Evolutionary conservation across 2,888 invertebrate genomes (phyloP), one percentile per base, ranked within the genome.

Genomic region (Drosophila barbarae): DNA sequence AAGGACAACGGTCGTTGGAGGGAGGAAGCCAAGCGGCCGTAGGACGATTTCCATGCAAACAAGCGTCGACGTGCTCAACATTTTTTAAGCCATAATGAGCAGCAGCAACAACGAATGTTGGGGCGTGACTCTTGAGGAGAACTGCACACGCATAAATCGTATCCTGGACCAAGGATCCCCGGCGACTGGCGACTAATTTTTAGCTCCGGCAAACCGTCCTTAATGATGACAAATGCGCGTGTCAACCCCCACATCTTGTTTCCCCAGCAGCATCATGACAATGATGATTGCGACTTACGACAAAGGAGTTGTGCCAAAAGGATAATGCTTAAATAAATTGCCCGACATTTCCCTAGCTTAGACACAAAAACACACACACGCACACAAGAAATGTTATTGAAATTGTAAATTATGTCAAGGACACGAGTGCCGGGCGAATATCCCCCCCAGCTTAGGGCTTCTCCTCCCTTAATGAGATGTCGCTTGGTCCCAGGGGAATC

Each of bases 391-490:
- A 68, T 76, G 73, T 76, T 81, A 85, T 81, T 85, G 80, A 81
- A 81, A 85, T 79, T 76, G 73, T 85, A 81, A 85, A 85, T 77
- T 54, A 85, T 81, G 84, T 83, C 80, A 85, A 83, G 80, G 84
- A 80, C 85, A 77, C 69, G 65, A 83, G 70, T 69, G 68, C 64
- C 63, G 10, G 36, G 46, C 30, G 12, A 26, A 36, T 56, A 13
- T 18, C 18, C 12, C 32, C 13, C 8, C 34, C 10, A 6, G 56
- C 70, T 75, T 61, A 64, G 53, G 71, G 60, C 69, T 30, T 36
- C 21, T 59, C 59, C 38, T 30, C 51, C 69, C 57, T 70, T 77
- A 84, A 77, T 70, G 70, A 65, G 59, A 71, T 63, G 41, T 32
- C 59, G 32, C 52, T 18, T 2, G 39, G 55, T 12, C 52, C 65